Percentiles rank a stretch among this genome's conserved stretches.
Conservation (phyloP, 1,140 invertebrate genomes). For the Leptestheria dahalacensis region DNA sequence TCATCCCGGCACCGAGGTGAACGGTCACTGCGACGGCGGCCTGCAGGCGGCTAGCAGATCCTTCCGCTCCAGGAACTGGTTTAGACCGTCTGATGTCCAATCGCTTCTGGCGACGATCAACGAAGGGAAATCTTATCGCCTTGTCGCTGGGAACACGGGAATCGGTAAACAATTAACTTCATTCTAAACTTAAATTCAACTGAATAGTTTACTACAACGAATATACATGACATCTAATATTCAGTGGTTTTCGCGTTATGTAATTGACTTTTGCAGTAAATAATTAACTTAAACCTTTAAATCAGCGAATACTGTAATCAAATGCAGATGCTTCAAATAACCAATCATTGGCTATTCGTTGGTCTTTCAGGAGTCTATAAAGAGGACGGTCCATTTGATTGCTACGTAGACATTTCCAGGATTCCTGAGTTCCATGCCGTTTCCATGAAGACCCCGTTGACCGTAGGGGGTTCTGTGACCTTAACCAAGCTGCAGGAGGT, state of each 20-base stretch:
- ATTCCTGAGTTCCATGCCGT: slow-evolving; percentile 24
- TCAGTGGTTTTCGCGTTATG: too few species aligned
- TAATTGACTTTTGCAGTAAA: too few species aligned
- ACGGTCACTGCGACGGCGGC: slow-evolving; percentile 1
- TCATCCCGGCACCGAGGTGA: not conserved
- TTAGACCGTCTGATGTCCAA: slow-evolving; percentile 3
- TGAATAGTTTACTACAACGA: not conserved
- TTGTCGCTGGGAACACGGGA: slow-evolving; percentile 52
- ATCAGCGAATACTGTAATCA: too few species aligned
- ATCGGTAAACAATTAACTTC: slow-evolving; percentile 34
- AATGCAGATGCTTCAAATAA: too few species aligned
- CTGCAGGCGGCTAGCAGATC: slow-evolving; percentile 6
- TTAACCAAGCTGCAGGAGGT: slow-evolving; percentile 20
- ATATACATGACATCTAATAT: too few species aligned
- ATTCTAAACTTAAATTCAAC: not conserved
- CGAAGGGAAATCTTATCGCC: slow-evolving; percentile 32
- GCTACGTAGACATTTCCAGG: slow-evolving; percentile 27
- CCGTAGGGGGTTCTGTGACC: slow-evolving; percentile 20
- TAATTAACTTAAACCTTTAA: too few species aligned
- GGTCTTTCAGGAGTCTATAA: slow-evolving; percentile 28
- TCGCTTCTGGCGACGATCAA: slow-evolving; percentile 33
- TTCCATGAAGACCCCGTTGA: not conserved
- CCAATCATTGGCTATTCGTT: too few species aligned
- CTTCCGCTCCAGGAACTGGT: slow-evolving; percentile 18
- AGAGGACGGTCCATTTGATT: slow-evolving; percentile 27